Conservation (phyloP, 2,797 vertebrate species). For the Hirundo rustica region DNA sequence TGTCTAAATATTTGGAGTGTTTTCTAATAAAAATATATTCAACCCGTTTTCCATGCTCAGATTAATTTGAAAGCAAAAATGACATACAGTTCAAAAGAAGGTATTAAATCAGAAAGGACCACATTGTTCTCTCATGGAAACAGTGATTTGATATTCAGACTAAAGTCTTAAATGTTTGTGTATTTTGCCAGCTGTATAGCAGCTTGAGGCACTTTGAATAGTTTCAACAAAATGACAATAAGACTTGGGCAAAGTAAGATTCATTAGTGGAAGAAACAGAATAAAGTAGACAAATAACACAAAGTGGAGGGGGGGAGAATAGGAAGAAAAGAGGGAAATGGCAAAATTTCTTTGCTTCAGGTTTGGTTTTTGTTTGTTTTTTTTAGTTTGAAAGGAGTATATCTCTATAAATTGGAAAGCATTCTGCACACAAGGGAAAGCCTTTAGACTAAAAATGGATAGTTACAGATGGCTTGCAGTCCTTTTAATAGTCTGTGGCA, state of each 20-base stretch:
- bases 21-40: constrained; percentile 70
- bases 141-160: constrained; percentile 71
- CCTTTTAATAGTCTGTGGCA: not conserved
- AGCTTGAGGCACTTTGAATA: constrained; percentile 71
- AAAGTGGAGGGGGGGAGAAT: fast-evolving
- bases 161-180: constrained; percentile 72
- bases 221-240: constrained; percentile 69
- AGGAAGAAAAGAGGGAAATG: not conserved
- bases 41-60: constrained; percentile 69
- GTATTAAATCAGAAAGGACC: constrained; percentile 72
- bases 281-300: not conserved
- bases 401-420: not conserved
- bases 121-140: constrained; percentile 70
- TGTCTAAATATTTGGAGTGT: constrained; percentile 80
- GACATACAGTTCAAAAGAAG: constrained; percentile 75
- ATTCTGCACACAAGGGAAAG: not conserved
- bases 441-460: not conserved
- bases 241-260: constrained; percentile 54
- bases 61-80: constrained; percentile 75
- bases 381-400: not conserved
- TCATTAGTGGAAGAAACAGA: constrained; percentile 5
- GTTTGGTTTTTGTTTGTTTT: not conserved
- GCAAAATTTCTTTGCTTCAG: not conserved
- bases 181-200: constrained; percentile 70
- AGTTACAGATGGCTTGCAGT: not conserved